Base-by-base conservation (phyloP, 2,113 vertebrate genomes). In the Sinocyclocheilus anophthalmus region DNA sequence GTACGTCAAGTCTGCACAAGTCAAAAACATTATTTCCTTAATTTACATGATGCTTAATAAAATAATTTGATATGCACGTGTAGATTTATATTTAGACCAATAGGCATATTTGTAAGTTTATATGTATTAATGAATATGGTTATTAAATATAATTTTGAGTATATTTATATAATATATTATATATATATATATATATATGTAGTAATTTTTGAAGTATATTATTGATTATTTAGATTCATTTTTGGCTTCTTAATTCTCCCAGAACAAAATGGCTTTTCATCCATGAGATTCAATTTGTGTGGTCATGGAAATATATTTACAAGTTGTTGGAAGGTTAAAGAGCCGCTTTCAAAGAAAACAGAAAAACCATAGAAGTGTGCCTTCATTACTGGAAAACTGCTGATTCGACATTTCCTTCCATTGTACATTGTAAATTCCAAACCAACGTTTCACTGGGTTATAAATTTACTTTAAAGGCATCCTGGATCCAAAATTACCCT, bases 391-490 rank as follows among this genome's bases (percentile, higher is more conserved):
- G 86, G 24, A 72, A 86, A 69, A 39, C 33, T 76, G 11, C 72
- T 42, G 14, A 55, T 73, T 57, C 67, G 70, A 84, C 59, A 24
- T 53, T 72, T 86, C 83, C 42, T 89, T 69, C 61, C 42, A 70
- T 83, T 88, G 79, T 81, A 89, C 69, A 84, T 45, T 87, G 85
- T 75, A 24, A 81, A 53, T 39, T 87, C 48, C 89, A 86, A 85
- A 82, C 84, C 83, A 82, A 48, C 57, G 84, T 89, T 83, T 78
- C 70, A 63, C 83, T 86, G 87, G 67, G 48, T 88, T 88, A 83
- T 85, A 53, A 53, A 59, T 91, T 69, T 86, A 83, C 84, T 90
- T 88, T 91, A 18, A 83, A 39, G 33, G 37, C 61, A 83, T 39
- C 59, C 55, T 85, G 84, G 80, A 39, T 42, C 77, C 85, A 86